A percentile compares a stretch with the other conserved stretches of the same genome.
Evolutionary conservation across 1,140 invertebrate genomes (phyloP).

Genomic region (Meteorus sp.): DNA sequence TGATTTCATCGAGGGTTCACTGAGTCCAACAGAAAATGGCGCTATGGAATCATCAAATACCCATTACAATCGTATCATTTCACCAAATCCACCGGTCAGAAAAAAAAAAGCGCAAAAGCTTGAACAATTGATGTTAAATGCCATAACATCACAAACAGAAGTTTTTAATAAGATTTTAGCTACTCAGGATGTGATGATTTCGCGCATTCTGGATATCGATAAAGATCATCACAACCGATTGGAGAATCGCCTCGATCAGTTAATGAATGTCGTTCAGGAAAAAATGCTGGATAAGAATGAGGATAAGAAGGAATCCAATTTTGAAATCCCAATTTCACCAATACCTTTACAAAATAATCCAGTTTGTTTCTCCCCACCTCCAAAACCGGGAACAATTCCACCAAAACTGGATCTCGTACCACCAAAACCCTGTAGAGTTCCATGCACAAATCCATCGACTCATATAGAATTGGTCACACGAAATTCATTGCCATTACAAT

Average conservation of each 20-base stretch:
- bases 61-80: constrained; percentile 43
- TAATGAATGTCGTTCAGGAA: constrained; percentile 51
- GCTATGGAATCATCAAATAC: constrained; percentile 44
- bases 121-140: constrained; percentile 51
- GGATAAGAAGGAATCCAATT: constrained; percentile 23
- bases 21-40: constrained; percentile 44
- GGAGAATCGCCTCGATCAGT: constrained; percentile 52
- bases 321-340: constrained; percentile 17
- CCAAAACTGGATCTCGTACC: constrained; percentile 55
- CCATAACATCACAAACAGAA: constrained; percentile 56
- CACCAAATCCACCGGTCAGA: constrained; percentile 46
- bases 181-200: constrained; percentile 54
- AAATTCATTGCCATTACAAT: constrained; percentile 42
- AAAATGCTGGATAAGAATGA: constrained; percentile 47
- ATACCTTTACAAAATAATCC: constrained; percentile 37
- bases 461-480: constrained; percentile 48
- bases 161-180: constrained; percentile 57
- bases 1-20: constrained; percentile 51
- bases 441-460: constrained; percentile 44
- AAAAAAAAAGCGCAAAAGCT: constrained; percentile 55
- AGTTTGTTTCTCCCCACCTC: constrained; percentile 50
- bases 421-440: constrained; percentile 54
- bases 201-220: constrained; percentile 51
- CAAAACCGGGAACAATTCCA: constrained; percentile 48
- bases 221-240: constrained; percentile 51